Conservation (phyloP, 1,140 invertebrate genomes). For the Papilio aristodemus region DNA sequence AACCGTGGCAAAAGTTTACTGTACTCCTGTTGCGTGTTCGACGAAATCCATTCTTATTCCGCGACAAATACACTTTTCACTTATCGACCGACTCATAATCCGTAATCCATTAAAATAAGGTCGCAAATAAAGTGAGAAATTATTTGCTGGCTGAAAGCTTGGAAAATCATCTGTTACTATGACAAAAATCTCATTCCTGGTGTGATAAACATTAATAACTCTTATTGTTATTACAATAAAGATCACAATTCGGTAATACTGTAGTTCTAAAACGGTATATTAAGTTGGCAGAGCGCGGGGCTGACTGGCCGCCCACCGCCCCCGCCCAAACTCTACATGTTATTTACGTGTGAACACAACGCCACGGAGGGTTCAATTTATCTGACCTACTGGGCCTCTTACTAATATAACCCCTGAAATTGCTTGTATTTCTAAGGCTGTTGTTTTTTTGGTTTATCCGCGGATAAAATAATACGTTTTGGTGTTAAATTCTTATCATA, state of each 20-base stretch:
- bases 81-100: constrained; percentile 40
- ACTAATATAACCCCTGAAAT: constrained; percentile 71
- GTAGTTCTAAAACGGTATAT: constrained; percentile 22
- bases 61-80: constrained; percentile 32
- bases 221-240: constrained; percentile 34
- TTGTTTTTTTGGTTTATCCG: constrained; percentile 41
- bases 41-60: constrained; percentile 59
- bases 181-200: constrained; percentile 33
- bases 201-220: constrained; percentile 15
- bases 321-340: constrained; percentile 73
- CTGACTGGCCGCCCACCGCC: constrained; percentile 53
- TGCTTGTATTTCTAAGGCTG: constrained; percentile 41
- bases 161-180: constrained; percentile 55
- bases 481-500: background rate
- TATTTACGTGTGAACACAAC: constrained; percentile 79
- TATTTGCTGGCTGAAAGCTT: constrained; percentile 59
- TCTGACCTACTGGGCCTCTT: constrained; percentile 78
- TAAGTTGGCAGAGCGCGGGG: constrained; percentile 32
- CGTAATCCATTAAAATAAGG: constrained; percentile 56
- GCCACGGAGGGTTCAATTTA: constrained; percentile 78
- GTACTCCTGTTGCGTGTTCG: constrained; percentile 69
- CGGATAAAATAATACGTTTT: constrained; percentile 23
- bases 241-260: constrained; percentile 35
- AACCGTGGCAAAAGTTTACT: constrained; percentile 69
- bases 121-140: constrained; percentile 49